Conservation (phyloP, 2,113 vertebrate genomes). For the Rhinolophus ferrumequinum region DNA sequence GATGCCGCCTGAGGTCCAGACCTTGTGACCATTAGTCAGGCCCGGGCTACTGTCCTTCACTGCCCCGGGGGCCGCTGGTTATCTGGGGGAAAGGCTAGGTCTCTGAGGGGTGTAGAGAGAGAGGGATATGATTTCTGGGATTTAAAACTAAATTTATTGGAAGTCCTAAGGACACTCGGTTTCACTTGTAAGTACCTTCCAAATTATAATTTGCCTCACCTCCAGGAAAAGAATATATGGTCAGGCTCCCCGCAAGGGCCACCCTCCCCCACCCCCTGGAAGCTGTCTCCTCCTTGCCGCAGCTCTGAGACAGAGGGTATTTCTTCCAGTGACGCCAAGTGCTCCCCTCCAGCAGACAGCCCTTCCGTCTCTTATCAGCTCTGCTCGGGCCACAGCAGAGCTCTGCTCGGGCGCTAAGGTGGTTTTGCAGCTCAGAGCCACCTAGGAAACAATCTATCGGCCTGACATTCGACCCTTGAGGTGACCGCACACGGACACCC, state of each 20-base stretch:
- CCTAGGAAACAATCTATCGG: accelerated
- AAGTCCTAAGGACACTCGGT: too few species aligned
- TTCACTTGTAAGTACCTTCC: background rate
- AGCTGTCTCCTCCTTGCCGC: accelerated
- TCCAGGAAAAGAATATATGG: accelerated
- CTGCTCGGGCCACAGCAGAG: accelerated
- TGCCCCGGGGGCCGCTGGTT: too few species aligned
- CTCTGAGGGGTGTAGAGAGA: too few species aligned
- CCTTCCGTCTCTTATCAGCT: accelerated
- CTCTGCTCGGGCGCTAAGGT: accelerated
- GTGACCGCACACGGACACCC: accelerated
- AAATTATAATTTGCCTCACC: background rate
- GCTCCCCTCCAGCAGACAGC: accelerated
- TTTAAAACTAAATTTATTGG: too few species aligned
- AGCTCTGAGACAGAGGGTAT: accelerated
- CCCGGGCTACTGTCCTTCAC: too few species aligned
- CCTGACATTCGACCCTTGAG: accelerated
- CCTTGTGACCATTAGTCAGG: too few species aligned
- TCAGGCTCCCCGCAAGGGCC: accelerated
- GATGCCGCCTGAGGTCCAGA: too few species aligned
- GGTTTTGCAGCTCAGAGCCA: background rate
- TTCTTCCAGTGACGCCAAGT: background rate
- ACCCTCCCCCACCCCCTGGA: accelerated
- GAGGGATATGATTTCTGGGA: too few species aligned
- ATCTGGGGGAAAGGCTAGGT: too few species aligned